A percentile compares a stretch with the other conserved stretches of the same genome.
Evolutionary conservation across 2,797 vertebrate species (phyloP).

Genomic region (Pagetopsis macropterus): DNA sequence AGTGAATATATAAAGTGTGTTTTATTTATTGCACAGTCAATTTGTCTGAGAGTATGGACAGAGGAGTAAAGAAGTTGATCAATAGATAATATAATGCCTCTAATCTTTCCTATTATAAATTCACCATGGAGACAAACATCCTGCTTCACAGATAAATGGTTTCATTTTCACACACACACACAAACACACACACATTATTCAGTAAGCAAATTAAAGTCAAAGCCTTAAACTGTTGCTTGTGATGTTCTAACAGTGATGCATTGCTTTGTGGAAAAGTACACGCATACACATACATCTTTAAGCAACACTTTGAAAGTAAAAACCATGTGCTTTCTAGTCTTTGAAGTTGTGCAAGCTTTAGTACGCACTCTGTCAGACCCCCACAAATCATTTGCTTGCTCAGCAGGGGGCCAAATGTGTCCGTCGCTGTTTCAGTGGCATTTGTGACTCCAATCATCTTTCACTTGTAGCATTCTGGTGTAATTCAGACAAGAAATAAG

Average conservation of each 20-base stretch:
- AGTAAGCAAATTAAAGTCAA: constrained; percentile 42
- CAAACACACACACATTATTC: constrained; percentile 35
- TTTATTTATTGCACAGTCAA: constrained; percentile 48
- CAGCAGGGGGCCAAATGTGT: constrained; percentile 48
- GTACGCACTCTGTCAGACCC: constrained; percentile 32
- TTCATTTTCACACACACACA: constrained; percentile 15
- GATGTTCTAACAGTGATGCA: constrained; percentile 20
- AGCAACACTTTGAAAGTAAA: constrained; percentile 50
- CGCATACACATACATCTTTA: constrained; percentile 19
- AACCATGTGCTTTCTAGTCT: constrained; percentile 36
- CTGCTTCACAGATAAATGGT: constrained; percentile 40
- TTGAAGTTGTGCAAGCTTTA: constrained; percentile 44
- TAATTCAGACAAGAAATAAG: constrained; percentile 40
- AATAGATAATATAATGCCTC: constrained; percentile 38
- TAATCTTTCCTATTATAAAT: constrained; percentile 47
- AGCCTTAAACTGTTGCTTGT: constrained; percentile 25
- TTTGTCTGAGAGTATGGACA: constrained; percentile 35
- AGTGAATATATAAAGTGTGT: constrained; percentile 42
- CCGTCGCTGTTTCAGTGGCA: constrained; percentile 44
- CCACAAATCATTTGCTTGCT: constrained; percentile 56
- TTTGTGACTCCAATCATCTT: constrained; percentile 56
- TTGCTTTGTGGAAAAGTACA: constrained; percentile 11
- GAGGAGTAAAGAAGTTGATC: constrained; percentile 35
- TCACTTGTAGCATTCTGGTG: constrained; percentile 30
- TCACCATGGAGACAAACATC: constrained; percentile 34